Evolutionary conservation across 2,888 invertebrate species (phyloP).

Genomic region (Tenthredo distinguenda): DNA sequence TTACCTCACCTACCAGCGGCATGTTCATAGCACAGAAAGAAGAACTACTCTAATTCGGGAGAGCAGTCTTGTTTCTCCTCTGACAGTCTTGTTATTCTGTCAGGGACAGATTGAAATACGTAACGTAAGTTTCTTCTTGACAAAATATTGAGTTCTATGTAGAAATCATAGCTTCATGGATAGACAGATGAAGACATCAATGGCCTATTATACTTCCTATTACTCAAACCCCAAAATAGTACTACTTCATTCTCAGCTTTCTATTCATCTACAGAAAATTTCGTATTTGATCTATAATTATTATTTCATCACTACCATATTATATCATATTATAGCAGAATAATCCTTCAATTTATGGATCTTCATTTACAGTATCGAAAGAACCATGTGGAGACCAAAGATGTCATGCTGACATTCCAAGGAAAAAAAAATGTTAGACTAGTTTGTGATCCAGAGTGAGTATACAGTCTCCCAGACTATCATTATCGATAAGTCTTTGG

Average conservation of each 20-base stretch:
- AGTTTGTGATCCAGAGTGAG: constrained; percentile 76
- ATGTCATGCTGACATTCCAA: constrained; percentile 71
- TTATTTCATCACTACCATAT: not conserved
- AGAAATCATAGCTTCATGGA: not conserved
- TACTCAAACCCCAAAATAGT: not conserved
- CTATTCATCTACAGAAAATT: not conserved
- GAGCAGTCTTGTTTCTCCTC: constrained; percentile 81
- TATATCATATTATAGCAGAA: not conserved
- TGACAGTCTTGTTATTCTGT: constrained; percentile 81
- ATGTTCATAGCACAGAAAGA: constrained; percentile 80
- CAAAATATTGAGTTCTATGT: not conserved
- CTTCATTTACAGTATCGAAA: constrained; percentile 62
- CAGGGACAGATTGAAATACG: constrained; percentile 62
- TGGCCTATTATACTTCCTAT: not conserved
- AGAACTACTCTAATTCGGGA: constrained; percentile 81
- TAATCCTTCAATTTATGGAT: constrained; percentile 35
- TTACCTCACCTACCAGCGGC: constrained; percentile 81
- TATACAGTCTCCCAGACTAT: constrained; percentile 57
- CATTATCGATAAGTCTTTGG: constrained; percentile 31
- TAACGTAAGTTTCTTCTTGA: constrained; percentile 60
- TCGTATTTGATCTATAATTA: not conserved
- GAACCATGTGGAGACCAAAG: constrained; percentile 57
- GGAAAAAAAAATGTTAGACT: constrained; percentile 74
- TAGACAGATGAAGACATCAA: not conserved
- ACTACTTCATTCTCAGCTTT: not conserved